Percentiles rank a stretch among this genome's conserved stretches.
These are phyloP conservation scores for Eugnorisma glareosa DNA, from an alignment of 2,888 invertebrate genomes.

Conservation along the genomic window DNA sequence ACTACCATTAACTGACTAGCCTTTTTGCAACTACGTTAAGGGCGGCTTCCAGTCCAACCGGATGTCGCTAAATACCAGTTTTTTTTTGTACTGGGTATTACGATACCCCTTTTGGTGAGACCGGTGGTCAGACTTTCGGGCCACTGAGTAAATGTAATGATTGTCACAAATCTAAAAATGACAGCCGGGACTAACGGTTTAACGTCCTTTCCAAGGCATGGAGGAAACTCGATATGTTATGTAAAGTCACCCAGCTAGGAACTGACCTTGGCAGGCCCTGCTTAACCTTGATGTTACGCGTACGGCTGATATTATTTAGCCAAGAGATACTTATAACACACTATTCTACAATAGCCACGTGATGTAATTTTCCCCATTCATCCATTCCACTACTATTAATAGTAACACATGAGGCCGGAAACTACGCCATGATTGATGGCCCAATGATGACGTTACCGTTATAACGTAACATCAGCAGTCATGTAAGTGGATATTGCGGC, in stretches of 20 bases:
- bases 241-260: neutral
- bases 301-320: neutral
- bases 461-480: slow-evolving; percentile 42
- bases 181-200: neutral
- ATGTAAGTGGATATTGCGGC: slow-evolving; percentile 56
- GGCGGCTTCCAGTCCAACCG: neutral
- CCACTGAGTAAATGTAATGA: neutral
- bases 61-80: neutral
- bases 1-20: neutral
- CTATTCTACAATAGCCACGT: neutral
- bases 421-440: slow-evolving; percentile 55
- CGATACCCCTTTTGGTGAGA: neutral
- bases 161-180: neutral
- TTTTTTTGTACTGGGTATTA: no score
- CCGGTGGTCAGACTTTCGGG: neutral
- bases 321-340: neutral
- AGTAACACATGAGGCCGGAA: slow-evolving; percentile 33
- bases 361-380: neutral
- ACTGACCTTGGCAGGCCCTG: neutral
- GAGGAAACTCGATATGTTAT: neutral
- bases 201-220: neutral
- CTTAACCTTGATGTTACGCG: no score
- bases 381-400: slow-evolving; percentile 15
- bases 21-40: neutral
- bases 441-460: slow-evolving; percentile 44